A percentile compares a stretch with the other conserved stretches of the same genome.
Evolutionary conservation across 2,797 vertebrate genomes (phyloP).

Genomic region (Tolypeutes matacus): DNA sequence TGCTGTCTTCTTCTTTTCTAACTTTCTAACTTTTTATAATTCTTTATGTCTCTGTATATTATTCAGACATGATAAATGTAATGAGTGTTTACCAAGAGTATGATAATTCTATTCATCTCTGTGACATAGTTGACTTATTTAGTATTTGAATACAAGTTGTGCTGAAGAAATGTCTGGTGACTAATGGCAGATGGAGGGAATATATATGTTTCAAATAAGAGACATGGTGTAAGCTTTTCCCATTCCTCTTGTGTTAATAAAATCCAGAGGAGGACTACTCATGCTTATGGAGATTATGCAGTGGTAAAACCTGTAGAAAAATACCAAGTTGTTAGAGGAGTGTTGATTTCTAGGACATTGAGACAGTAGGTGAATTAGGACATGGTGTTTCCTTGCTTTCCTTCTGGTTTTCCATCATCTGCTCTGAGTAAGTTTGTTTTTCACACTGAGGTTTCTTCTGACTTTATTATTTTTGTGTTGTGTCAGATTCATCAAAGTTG

Average conservation of each 20-base stretch:
- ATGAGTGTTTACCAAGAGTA: not conserved
- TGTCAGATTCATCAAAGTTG: not conserved
- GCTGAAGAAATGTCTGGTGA: not conserved
- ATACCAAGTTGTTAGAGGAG: not conserved
- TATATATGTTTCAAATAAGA: not conserved
- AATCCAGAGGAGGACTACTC: not conserved
- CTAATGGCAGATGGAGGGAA: not conserved
- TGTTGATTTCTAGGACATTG: not conserved
- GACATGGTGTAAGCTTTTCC: not conserved
- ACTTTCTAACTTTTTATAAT: not conserved
- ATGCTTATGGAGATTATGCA: not conserved
- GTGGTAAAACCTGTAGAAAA: not conserved
- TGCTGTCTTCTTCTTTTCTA: not conserved
- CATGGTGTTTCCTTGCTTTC: not conserved
- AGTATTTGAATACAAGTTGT: not conserved
- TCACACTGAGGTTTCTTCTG: not conserved
- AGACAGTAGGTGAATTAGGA: not conserved
- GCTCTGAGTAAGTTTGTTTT: not conserved
- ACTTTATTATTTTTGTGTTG: not conserved
- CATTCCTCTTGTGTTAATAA: not conserved
- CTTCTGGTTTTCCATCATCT: not conserved
- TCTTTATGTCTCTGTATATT: not conserved
- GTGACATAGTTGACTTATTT: not conserved
- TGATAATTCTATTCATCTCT: not conserved
- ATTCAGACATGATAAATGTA: not conserved